Evolutionary conservation across 1,140 invertebrate species (phyloP).

Genomic region (Ceratina japonica): DNA sequence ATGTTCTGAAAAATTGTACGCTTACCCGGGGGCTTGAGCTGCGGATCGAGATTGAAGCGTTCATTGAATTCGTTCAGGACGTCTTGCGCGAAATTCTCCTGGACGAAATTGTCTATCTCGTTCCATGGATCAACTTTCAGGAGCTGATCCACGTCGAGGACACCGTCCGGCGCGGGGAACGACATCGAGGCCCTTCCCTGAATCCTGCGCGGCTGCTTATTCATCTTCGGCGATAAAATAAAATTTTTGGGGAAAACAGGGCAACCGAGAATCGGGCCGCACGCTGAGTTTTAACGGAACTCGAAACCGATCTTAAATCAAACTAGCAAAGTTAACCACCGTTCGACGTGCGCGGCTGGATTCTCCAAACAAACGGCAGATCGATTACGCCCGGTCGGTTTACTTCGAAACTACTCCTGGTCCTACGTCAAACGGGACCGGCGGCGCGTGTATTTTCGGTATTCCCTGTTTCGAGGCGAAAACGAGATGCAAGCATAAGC

Average conservation of each 20-base stretch:
- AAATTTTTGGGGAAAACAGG: background rate
- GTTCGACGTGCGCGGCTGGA: no score
- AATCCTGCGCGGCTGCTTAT: background rate
- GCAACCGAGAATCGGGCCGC: background rate
- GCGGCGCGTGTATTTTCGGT: slow-evolving; percentile 30
- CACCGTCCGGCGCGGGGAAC: slow-evolving; percentile 10
- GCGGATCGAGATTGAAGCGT: background rate
- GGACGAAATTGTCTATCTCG: slow-evolving; percentile 18
- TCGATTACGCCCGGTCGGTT: slow-evolving; percentile 25
- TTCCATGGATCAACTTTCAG: slow-evolving; percentile 7
- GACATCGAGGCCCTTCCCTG: slow-evolving; percentile 42
- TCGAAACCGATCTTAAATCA: background rate
- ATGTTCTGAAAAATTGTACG: background rate
- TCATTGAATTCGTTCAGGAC: slow-evolving; percentile 29
- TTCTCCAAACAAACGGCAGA: slow-evolving; percentile 27
- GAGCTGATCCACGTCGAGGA: slow-evolving; percentile 37
- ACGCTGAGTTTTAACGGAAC: slow-evolving; percentile 3
- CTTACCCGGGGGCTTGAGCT: slow-evolving; percentile 14
- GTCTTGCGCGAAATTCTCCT: background rate
- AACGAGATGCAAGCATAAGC: background rate
- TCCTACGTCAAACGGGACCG: slow-evolving; percentile 26
- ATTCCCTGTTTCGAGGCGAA: slow-evolving; percentile 22
- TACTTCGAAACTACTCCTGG: slow-evolving; percentile 15
- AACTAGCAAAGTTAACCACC: background rate
- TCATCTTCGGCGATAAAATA: slow-evolving; percentile 23